Conservation (phyloP, 2,888 invertebrate species). For the Hetaerina titia region DNA sequence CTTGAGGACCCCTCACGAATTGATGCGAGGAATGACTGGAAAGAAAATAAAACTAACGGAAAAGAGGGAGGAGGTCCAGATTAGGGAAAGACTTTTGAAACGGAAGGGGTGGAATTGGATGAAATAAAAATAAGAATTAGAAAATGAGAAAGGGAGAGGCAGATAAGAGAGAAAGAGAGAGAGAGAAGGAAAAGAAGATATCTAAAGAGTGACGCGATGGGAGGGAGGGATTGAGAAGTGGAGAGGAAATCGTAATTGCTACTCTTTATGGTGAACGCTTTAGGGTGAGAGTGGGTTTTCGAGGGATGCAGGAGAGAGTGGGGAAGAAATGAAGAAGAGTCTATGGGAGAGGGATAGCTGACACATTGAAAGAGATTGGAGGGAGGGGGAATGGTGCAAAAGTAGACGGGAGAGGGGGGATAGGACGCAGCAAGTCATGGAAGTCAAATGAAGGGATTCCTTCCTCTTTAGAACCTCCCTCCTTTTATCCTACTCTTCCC, state of each 20-base stretch:
- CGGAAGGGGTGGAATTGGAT: background rate
- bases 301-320: background rate
- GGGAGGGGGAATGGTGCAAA: background rate
- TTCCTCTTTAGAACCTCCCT: background rate
- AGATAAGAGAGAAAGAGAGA: background rate
- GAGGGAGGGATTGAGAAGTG: background rate
- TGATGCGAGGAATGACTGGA: background rate
- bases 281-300: background rate
- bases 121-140: background rate
- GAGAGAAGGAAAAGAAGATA: background rate
- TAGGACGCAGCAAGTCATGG: slow-evolving; percentile 5
- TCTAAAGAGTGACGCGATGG: slow-evolving; percentile 5
- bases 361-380: background rate
- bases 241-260: slow-evolving; percentile 12
- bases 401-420: background rate
- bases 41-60: background rate
- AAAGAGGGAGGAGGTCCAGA: background rate
- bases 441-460: slow-evolving; percentile 23
- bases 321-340: background rate
- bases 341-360: background rate
- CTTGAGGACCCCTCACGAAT: background rate
- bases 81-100: background rate
- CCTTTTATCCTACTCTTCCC: background rate
- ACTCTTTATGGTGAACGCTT: slow-evolving; percentile 4
- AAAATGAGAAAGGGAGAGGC: background rate